Conservation (phyloP, 2,797 vertebrate species). For the Enteromius paludinosus region DNA sequence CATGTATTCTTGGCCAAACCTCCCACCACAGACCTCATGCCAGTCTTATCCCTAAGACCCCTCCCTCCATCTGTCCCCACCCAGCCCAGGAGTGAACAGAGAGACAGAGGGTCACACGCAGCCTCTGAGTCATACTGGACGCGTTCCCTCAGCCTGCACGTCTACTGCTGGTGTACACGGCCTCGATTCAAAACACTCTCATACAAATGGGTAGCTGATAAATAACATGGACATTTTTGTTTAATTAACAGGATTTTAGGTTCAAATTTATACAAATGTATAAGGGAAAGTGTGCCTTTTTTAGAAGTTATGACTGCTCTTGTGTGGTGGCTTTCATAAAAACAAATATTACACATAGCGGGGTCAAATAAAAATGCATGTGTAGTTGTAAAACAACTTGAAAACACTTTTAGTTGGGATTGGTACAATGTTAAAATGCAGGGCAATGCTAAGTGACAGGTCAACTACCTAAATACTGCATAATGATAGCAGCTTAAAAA, state of each 20-base stretch:
- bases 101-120: constrained; percentile 54
- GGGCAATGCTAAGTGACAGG: background rate
- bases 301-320: background rate
- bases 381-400: background rate
- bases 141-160: constrained; percentile 37
- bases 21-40: constrained; percentile 60
- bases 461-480: constrained; percentile 7
- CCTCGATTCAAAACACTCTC: constrained; percentile 11
- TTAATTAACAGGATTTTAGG: constrained; percentile 8
- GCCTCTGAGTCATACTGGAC: constrained; percentile 56
- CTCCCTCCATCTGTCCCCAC: constrained; percentile 73
- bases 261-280: background rate
- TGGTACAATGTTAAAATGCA: constrained; percentile 14
- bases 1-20: constrained; percentile 55
- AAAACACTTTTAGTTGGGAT: background rate
- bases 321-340: background rate
- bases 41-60: constrained; percentile 66
- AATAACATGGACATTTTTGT: too few relatives aligned
- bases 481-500: background rate
- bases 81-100: constrained; percentile 56
- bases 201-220: constrained; percentile 6
- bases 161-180: constrained; percentile 28
- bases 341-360: background rate
- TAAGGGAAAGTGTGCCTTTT: background rate
- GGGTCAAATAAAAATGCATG: background rate